phyloP scores from a whole-genome alignment of 2,113 vertebrate genomes.

The Trichomycterus rosablanca region DNA sequence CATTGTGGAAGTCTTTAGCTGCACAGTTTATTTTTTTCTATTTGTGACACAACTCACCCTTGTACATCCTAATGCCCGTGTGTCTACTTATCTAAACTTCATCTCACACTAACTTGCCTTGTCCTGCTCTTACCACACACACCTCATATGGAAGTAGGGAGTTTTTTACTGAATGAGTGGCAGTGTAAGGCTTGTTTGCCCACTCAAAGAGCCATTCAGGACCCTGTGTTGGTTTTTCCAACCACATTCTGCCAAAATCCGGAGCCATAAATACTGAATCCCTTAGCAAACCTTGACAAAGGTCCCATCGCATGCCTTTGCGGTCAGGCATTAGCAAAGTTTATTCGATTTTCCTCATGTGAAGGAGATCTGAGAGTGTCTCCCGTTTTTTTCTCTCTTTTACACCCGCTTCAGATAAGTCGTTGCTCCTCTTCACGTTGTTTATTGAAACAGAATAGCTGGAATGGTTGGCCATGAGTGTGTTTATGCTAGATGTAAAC shows the following conservation, averaged over 20 bases:
- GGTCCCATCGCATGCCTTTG: conserved; percentile 14
- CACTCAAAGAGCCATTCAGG: conserved; percentile 64
- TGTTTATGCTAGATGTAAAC: conserved; percentile 70
- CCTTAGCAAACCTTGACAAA: conserved; percentile 18
- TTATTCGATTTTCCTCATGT: conserved; percentile 2
- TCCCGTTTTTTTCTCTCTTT: conserved; percentile 27
- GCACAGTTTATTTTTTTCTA: too few relatives aligned
- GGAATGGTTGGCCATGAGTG: conserved; percentile 56
- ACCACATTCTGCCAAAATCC: conserved; percentile 44
- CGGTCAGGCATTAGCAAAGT: not conserved
- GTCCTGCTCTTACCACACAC: not conserved
- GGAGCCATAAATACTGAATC: conserved; percentile 45
- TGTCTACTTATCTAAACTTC: not conserved
- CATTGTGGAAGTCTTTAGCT: too few relatives aligned
- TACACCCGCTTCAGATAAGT: conserved; percentile 25
- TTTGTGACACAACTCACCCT: too few relatives aligned
- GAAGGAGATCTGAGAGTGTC: conserved; percentile 21
- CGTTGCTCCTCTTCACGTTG: conserved; percentile 7
- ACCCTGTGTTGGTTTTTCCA: conserved; percentile 65
- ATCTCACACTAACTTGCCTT: not conserved
- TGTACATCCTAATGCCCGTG: not conserved
- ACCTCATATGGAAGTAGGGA: not conserved
- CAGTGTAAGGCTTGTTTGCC: conserved; percentile 46
- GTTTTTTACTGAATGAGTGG: conserved; percentile 27
- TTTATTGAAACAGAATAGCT: conserved; percentile 52